Evolutionary conservation across 1,140 invertebrate species (phyloP).

Genomic region (Musca vetustissima): DNA sequence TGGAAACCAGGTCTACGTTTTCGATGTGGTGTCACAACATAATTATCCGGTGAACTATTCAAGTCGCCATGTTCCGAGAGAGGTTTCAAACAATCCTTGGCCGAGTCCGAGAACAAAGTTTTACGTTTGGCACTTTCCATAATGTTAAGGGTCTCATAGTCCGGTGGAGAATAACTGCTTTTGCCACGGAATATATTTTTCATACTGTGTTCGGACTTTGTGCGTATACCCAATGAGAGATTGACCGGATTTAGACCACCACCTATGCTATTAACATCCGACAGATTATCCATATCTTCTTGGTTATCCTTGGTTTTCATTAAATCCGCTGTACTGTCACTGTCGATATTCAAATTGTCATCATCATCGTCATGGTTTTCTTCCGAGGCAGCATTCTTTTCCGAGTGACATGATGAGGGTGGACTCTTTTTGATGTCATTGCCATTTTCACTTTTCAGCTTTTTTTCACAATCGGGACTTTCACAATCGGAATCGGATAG

Average conservation of each 20-base stretch:
- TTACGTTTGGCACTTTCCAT: slow-evolving; percentile 64
- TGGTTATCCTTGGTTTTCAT: slow-evolving; percentile 42
- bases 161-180: slow-evolving; percentile 32
- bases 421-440: slow-evolving; percentile 3
- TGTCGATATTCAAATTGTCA: slow-evolving; percentile 13
- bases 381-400: slow-evolving; percentile 1
- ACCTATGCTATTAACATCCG: neutral
- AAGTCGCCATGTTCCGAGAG: slow-evolving; percentile 67
- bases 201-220: slow-evolving; percentile 43
- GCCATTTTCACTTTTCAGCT: slow-evolving; percentile 16
- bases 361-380: slow-evolving; percentile 28
- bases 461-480: slow-evolving; percentile 11
- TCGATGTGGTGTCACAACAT: slow-evolving; percentile 80
- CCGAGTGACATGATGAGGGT: slow-evolving; percentile 3
- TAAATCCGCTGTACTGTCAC: slow-evolving; percentile 13
- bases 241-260: slow-evolving; percentile 70
- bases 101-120: slow-evolving; percentile 64
- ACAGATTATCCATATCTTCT: neutral
- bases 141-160: slow-evolving; percentile 37
- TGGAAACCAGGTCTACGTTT: slow-evolving; percentile 82
- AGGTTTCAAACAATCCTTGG: slow-evolving; percentile 61
- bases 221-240: slow-evolving; percentile 63
- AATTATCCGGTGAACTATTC: slow-evolving; percentile 69
- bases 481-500: neutral
- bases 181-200: slow-evolving; percentile 29